Evolutionary conservation across 2,888 invertebrate species (phyloP), one percentile per base, ranked within the genome.

Genomic region (Teinopalpus imperialis): DNA sequence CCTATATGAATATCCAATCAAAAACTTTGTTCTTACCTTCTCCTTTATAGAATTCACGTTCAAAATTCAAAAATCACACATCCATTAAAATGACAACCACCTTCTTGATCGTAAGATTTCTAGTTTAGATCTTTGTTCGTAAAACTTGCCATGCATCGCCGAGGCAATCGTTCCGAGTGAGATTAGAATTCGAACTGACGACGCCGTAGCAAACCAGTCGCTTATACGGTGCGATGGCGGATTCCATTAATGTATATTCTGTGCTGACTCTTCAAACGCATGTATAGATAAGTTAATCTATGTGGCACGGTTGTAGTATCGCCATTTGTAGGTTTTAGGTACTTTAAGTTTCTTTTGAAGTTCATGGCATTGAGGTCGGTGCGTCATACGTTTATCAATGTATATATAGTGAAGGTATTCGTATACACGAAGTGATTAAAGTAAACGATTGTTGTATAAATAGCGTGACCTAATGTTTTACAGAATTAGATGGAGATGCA

Each of bases 101-200:
- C n/a, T 18, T 13, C 10, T 26, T 31, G 5, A 8, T 26, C 10
- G 0, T 10, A 6, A 24, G 16, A 24, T 26, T 6, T 1, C 2
- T 26, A 1, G 2, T 9, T n/a, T 12, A 1, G 20, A 34, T 18
- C 14, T 34, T 20, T 9, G 18, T 8, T 20, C 9, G n/a, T n/a
- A n/a, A n/a, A n/a, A n/a, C n/a, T n/a, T n/a, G n/a, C n/a, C n/a
- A n/a, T n/a, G n/a, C n/a, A 13, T 30, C 23, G 14, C 30, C 30
- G 10, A 32, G 12, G 13, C 44, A 27, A 14, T 32, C 39, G 32
- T 20, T 39, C 32, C 24, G 13, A 13, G 12, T 32, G 13, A 32
- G 26, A 32, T 45, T 45, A 39, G 44, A 32, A 39, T 14, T 30
- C 39, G 32, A 20, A 45, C 44, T 45, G 32, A 32, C 37, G 20